Evolutionary conservation across 30 jellyfish, hydroid and myxozoan genomes (phyloP).

Genomic region (Mastigias papua): DNA sequence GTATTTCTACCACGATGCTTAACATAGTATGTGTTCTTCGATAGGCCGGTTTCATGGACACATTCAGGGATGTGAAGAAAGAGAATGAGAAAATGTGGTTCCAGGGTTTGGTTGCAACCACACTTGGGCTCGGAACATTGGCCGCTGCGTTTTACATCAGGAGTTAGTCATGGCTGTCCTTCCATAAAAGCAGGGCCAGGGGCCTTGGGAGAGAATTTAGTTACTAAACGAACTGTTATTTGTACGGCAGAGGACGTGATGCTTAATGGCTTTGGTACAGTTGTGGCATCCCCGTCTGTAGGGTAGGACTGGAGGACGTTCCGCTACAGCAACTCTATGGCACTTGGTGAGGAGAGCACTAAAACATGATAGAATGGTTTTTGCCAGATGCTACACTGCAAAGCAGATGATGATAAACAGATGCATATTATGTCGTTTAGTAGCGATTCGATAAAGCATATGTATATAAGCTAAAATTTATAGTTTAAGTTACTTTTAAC

Average conservation of each 20-base stretch:
- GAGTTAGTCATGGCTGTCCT: conserved; percentile 36
- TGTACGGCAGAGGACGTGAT: neutral
- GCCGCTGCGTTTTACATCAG: conserved; percentile 98
- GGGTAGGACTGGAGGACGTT: no score
- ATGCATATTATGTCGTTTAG: no score
- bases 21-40: conserved; percentile 7
- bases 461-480: no score
- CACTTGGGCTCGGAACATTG: conserved; percentile 95
- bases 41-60: conserved; percentile 87
- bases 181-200: neutral
- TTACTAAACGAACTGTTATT: neutral
- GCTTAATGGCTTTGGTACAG: no score
- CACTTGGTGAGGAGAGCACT: no score
- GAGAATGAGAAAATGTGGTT: conserved; percentile 88
- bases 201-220: neutral
- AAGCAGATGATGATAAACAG: no score
- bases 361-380: no score
- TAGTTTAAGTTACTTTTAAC: neutral
- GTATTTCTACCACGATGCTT: no score
- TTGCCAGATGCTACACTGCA: no score
- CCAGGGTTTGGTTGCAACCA: conserved; percentile 96
- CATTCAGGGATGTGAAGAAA: conserved; percentile 74
- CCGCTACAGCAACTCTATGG: no score
- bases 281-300: no score
- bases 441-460: no score